Base-by-base conservation (phyloP, 1,140 invertebrate genomes). In the Doryteuthis pealeii region DNA sequence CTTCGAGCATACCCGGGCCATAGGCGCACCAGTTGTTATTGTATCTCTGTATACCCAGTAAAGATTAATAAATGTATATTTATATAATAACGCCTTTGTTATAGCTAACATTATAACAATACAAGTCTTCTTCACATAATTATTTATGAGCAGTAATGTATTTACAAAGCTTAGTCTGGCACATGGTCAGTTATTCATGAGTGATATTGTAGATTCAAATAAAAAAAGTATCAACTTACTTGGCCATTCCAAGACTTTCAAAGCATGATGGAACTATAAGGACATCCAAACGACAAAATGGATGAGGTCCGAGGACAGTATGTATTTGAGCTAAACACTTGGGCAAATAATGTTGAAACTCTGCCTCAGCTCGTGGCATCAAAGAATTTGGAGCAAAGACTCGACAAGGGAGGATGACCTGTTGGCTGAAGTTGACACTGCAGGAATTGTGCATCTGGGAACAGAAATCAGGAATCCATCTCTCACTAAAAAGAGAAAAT, bases 171-270 rank as follows among this genome's bases (percentile, higher is more conserved):
- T n/a, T n/a, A n/a, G n/a, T n/a, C n/a, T n/a, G n/a, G n/a, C n/a
- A n/a, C n/a, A n/a, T n/a, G n/a, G n/a, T n/a, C n/a, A n/a, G n/a
- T n/a, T n/a, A n/a, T n/a, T n/a, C n/a, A n/a, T n/a, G n/a, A n/a
- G n/a, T n/a, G n/a, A n/a, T n/a, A n/a, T n/a, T n/a, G n/a, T n/a
- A 40, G 35, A 40, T 40, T 40, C 35, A 3, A 62, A 28, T 12
- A 62, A n/a, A 62, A 15, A 62, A 62, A 18, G 6, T 14, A 6
- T 15, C 6, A 62, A 62, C 68, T 66, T 71, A 86, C 86, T 83
- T 84, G 30, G 87, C 85, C 76, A 89, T 82, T 22, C 88, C 89
- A n/a, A 89, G 76, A 76, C 85, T 86, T 67, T 83, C 84, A 79
- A 89, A 89, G 74, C 84, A 84, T 72, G 78, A 73, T 18, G 89